Conservation (phyloP, 2,888 invertebrate genomes). For the Vesta saturnalis region DNA sequence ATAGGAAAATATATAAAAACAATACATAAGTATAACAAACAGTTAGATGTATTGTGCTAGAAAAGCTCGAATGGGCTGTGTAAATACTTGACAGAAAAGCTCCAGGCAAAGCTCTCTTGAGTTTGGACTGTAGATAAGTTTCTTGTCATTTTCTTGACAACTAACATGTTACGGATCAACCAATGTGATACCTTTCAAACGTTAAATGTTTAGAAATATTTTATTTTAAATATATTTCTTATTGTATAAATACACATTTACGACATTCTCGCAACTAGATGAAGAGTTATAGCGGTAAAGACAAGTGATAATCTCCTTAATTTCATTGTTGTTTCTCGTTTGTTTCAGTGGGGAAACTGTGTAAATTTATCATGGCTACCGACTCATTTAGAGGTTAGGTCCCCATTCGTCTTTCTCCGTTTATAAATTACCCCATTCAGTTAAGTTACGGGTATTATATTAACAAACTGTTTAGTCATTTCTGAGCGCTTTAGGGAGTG, state of each 20-base stretch:
- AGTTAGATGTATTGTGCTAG: constrained; percentile 26
- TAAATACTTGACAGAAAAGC: constrained; percentile 38
- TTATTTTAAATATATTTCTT: too few relatives aligned
- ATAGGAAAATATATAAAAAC: constrained; percentile 7
- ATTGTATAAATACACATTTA: too few relatives aligned
- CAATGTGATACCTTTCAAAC: constrained; percentile 23
- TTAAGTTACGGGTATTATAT: constrained; percentile 51
- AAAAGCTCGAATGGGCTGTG: constrained; percentile 25
- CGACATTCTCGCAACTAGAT: too few relatives aligned
- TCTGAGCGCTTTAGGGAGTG: constrained; percentile 25
- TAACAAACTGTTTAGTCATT: constrained; percentile 52
- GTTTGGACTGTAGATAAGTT: constrained; percentile 28
- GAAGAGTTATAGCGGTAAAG: constrained; percentile 60
- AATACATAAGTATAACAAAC: constrained; percentile 19
- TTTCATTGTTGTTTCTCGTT: constrained; percentile 58
- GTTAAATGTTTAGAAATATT: too few relatives aligned
- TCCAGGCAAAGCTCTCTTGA: constrained; percentile 30
- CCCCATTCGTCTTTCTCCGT: constrained; percentile 55
- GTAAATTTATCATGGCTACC: constrained; percentile 60
- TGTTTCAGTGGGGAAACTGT: constrained; percentile 47
- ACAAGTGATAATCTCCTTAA: constrained; percentile 63
- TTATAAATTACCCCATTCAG: constrained; percentile 56
- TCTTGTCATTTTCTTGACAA: constrained; percentile 34
- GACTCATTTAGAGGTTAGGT: constrained; percentile 58
- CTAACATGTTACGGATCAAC: constrained; percentile 23